Evolutionary conservation across 1,140 invertebrate species (phyloP).

Genomic region (Metaphire vulgaris): DNA sequence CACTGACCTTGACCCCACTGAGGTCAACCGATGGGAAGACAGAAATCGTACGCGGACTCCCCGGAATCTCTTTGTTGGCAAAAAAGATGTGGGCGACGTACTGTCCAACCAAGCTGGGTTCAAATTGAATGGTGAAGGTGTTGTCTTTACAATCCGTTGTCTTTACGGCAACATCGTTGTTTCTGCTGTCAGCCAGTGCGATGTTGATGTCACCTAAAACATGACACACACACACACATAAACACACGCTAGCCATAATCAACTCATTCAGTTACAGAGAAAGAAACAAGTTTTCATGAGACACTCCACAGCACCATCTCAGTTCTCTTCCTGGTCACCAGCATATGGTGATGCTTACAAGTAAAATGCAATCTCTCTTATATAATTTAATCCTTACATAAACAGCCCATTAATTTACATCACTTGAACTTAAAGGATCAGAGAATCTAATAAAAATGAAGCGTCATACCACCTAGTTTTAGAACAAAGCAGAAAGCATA

Average conservation of each 20-base stretch:
- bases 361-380: too few relatives aligned
- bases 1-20: constrained; percentile 68
- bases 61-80: constrained; percentile 65
- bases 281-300: too few relatives aligned
- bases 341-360: too few relatives aligned
- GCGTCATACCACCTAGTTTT: too few relatives aligned
- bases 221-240: not conserved
- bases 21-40: constrained; percentile 69
- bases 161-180: constrained; percentile 60
- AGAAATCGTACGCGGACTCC: constrained; percentile 66
- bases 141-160: constrained; percentile 69
- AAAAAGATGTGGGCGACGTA: constrained; percentile 62
- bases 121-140: constrained; percentile 55
- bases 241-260: not conserved
- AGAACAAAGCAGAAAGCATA: too few relatives aligned
- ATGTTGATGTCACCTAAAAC: constrained; percentile 61
- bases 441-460: too few relatives aligned
- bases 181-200: constrained; percentile 62
- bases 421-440: too few relatives aligned
- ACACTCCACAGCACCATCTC: too few relatives aligned
- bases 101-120: constrained; percentile 56
- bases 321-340: too few relatives aligned
- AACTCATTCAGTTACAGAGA: not conserved
- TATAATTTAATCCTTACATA: too few relatives aligned
- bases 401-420: too few relatives aligned